These are phyloP conservation scores for Spodoptera picta DNA, from an alignment of 2,888 invertebrate species.

Conservation along the genomic window DNA sequence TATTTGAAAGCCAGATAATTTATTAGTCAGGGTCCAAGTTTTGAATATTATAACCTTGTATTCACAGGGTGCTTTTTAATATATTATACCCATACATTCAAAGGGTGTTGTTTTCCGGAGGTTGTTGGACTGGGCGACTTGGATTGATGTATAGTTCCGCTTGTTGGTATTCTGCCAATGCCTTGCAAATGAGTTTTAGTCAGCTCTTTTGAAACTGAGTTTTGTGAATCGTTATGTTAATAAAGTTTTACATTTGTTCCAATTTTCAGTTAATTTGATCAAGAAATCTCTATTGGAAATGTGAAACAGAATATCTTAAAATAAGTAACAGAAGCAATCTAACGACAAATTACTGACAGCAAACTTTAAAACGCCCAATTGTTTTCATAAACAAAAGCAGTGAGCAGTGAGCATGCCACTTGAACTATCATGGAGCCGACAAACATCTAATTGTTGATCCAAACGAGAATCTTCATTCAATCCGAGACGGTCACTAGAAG, in stretches of 20 bases:
- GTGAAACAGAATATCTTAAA: no score
- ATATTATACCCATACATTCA: constrained; percentile 11
- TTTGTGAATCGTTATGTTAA: not conserved
- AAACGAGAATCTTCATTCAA: constrained; percentile 31
- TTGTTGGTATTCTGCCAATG: constrained; percentile 42
- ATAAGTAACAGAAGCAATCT: no score
- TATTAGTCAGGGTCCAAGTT: constrained; percentile 64
- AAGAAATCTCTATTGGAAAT: no score
- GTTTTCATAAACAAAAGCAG: not conserved
- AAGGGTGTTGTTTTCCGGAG: constrained; percentile 24
- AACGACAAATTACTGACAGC: no score
- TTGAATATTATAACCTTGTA: constrained; percentile 18
- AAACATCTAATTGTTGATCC: constrained; percentile 32
- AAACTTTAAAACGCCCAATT: no score
- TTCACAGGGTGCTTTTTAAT: constrained; percentile 48
- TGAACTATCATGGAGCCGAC: constrained; percentile 8
- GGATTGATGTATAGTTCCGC: constrained; percentile 34
- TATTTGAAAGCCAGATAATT: constrained; percentile 80
- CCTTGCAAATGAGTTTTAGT: constrained; percentile 10
- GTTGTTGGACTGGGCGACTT: constrained; percentile 9
- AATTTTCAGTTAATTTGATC: no score
- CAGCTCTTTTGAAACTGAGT: constrained; percentile 12
- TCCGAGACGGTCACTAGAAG: constrained; percentile 9
- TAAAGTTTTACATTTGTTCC: no score
- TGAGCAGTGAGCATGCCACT: not conserved